phyloP scores from a whole-genome alignment of 2,797 vertebrate species.

The Perodicticus potto region DNA sequence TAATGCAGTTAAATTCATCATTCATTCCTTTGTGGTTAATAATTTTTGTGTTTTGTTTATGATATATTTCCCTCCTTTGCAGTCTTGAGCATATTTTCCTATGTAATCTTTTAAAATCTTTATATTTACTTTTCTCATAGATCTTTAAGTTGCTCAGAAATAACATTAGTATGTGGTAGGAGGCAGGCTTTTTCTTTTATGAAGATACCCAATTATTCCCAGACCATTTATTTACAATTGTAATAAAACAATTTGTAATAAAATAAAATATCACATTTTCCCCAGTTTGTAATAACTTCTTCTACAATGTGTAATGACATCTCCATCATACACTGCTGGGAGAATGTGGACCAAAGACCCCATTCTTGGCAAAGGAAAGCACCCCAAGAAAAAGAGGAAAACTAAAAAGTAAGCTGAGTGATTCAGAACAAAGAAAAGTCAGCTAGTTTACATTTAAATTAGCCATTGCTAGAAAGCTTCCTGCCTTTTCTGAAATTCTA shows the following conservation, averaged over 20 bases:
- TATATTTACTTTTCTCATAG: conserved; percentile 1
- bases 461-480: too few species aligned
- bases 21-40: conserved; percentile 7
- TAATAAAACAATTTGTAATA: background rate
- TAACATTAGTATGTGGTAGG: background rate
- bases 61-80: background rate
- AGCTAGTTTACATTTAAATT: too few species aligned
- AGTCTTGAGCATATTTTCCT: conserved; percentile 8
- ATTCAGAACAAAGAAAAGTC: too few species aligned
- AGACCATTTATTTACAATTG: background rate
- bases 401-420: too few species aligned
- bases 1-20: background rate
- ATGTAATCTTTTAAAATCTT: background rate
- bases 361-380: too few species aligned
- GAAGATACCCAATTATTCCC: background rate
- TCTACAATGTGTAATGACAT: background rate
- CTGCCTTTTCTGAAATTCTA: too few species aligned
- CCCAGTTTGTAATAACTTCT: background rate
- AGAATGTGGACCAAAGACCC: too few species aligned
- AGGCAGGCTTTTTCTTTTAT: background rate
- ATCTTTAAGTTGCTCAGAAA: conserved; percentile 18
- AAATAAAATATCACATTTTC: background rate
- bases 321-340: background rate
- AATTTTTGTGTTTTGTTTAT: background rate
- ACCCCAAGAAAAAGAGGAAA: too few species aligned